Evolutionary conservation across 2,113 vertebrate species (phyloP).

Genomic region (Pholis gunnellus): DNA sequence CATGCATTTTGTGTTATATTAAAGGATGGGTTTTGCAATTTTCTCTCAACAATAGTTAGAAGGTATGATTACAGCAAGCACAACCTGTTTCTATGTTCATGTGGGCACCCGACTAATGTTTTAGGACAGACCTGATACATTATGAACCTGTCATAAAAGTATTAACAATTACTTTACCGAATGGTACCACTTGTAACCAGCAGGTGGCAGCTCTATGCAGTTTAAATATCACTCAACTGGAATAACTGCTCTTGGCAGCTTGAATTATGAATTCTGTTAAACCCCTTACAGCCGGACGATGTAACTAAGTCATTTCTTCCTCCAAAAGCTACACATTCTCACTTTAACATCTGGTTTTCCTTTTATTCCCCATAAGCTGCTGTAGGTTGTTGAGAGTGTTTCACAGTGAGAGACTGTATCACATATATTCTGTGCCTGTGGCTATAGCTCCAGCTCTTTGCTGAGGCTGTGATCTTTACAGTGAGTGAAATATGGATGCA

Average conservation of each 20-base stretch:
- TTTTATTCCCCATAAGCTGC: neutral
- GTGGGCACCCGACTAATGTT: neutral
- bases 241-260: neutral
- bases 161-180: neutral
- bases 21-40: neutral
- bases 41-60: neutral
- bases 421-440: neutral
- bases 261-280: neutral
- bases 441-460: neutral
- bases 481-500: neutral
- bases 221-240: slow-evolving; percentile 1
- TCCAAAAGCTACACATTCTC: neutral
- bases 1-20: neutral
- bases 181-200: slow-evolving; percentile 45
- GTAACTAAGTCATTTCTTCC: neutral
- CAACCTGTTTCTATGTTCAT: neutral
- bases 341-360: neutral
- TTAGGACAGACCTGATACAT: neutral
- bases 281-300: neutral
- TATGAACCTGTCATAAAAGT: neutral
- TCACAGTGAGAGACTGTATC: neutral
- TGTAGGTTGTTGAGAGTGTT: neutral
- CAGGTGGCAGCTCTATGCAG: slow-evolving; percentile 48
- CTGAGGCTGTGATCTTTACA: neutral
- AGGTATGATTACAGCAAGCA: neutral